Evolutionary conservation across 2,888 invertebrate species (phyloP), one percentile per base, ranked within the genome.

Genomic region (Leucophenga montana): DNA sequence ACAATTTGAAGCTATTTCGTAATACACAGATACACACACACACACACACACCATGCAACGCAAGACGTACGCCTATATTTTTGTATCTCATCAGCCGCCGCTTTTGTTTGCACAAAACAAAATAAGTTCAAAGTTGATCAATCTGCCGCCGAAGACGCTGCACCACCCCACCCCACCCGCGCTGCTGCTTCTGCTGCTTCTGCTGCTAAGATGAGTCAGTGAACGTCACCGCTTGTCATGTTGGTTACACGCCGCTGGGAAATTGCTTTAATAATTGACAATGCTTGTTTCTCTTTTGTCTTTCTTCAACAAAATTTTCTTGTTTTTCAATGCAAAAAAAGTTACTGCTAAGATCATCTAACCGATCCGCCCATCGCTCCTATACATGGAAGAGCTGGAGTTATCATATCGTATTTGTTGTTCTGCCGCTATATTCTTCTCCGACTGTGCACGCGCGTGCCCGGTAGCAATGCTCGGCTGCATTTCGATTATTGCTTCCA

Each of bases 111-210:
- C 27, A 18, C 68, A 62, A 57, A 27, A 13, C n/a, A 5, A 14
- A 31, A 16, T 61, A 85, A 78, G 81, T 84, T 81, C 85, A 81
- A 75, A 83, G 85, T 78, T 83, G 76, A 84, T 81, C 75, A 75
- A 74, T 72, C 69, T 39, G 22, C 20, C 48, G n/a, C 39, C 18
- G 44, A 71, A 59, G 66, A 70, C 64, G 69, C 65, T 33, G 44
- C 39, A 39, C 39, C 39, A 33, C 4, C 33, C 3, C 33, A 3
- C 4, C 33, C 33, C 33, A 33, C 33, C 33, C 33, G 3, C 33
- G 8, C 33, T n/a, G n/a, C n/a, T n/a, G n/a, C n/a, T n/a, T n/a
- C n/a, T n/a, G n/a, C n/a, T n/a, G n/a, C n/a, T n/a, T n/a, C 4
- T 27, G 27, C 27, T 27, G 27, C 27, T 27, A 27, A 27, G 57